A percentile compares a stretch with the other conserved stretches of the same genome.
Conservation (phyloP, 1,140 invertebrate genomes). For the Bombus breviceps region DNA sequence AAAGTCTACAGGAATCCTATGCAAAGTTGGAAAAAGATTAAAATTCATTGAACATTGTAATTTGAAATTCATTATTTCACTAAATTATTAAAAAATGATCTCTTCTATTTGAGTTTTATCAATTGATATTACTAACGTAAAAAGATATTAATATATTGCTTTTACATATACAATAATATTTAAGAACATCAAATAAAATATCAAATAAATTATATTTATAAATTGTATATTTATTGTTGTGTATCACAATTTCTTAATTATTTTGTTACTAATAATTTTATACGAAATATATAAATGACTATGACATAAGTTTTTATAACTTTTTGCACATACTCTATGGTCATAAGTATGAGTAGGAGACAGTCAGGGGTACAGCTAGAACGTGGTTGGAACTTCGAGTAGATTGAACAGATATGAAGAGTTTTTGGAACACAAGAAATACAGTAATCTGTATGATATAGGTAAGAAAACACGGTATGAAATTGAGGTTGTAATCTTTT, state of each 20-base stretch:
- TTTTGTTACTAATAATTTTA: neutral
- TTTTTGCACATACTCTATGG: too few relatives aligned
- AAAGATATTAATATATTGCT: neutral
- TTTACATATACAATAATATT: neutral
- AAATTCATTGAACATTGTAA: neutral
- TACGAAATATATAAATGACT: neutral
- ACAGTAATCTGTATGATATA: neutral
- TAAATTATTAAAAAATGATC: neutral
- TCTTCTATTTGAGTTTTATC: neutral
- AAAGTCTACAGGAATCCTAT: too few relatives aligned
- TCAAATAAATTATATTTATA: neutral
- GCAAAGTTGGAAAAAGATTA: too few relatives aligned
- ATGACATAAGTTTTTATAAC: too few relatives aligned
- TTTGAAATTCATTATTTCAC: neutral
- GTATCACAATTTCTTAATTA: neutral
- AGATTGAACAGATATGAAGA: neutral
- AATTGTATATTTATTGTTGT: neutral
- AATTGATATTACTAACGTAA: neutral
- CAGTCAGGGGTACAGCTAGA: too few relatives aligned
- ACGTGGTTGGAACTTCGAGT: too few relatives aligned
- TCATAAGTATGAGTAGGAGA: too few relatives aligned
- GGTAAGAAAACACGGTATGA: slow-evolving; percentile 27
- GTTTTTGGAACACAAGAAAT: neutral
- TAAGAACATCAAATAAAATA: neutral
- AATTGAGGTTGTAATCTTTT: slow-evolving; percentile 42